Percentiles rank a stretch among this genome's conserved stretches.
These are phyloP conservation scores for Phaethon lepturus DNA, from an alignment of 2,113 vertebrate species.

Conservation along the genomic window DNA sequence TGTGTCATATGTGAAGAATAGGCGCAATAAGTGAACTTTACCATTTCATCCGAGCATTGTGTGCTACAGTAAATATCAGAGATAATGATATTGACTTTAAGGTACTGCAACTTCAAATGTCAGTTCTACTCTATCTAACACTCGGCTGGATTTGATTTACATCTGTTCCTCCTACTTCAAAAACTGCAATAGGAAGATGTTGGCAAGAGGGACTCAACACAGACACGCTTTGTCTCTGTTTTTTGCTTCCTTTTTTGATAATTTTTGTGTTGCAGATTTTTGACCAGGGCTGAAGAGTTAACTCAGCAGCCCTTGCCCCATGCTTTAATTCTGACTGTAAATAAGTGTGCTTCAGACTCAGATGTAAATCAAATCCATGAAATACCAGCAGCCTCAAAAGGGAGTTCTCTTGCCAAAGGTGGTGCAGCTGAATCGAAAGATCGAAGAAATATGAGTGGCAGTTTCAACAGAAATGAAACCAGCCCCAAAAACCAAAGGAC, in stretches of 20 bases:
- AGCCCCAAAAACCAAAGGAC: not conserved
- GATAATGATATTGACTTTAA: constrained; percentile 86
- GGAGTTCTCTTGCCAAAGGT: constrained; percentile 26
- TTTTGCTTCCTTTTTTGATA: not conserved
- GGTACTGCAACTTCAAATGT: constrained; percentile 82
- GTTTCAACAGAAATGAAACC: constrained; percentile 25
- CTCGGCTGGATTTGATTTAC: constrained; percentile 71
- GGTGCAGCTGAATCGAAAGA: constrained; percentile 49
- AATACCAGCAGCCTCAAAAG: not conserved
- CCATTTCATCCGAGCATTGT: constrained; percentile 67
- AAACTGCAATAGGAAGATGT: not conserved
- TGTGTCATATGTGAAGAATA: constrained; percentile 44
- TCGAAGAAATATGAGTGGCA: constrained; percentile 31
- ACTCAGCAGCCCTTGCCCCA: not conserved
- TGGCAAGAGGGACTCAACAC: not conserved
- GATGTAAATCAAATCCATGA: not conserved
- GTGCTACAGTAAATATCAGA: constrained; percentile 84
- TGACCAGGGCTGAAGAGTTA: not conserved
- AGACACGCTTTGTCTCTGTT: not conserved
- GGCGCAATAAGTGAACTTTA: constrained; percentile 67
- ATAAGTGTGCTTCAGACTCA: not conserved
- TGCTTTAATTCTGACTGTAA: constrained; percentile 39
- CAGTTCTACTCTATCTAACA: constrained; percentile 74
- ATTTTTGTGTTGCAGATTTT: not conserved
- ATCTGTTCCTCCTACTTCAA: constrained; percentile 46